Evolutionary conservation across 2,797 vertebrate genomes (phyloP).

Genomic region (Threskiornis aethiopicus): DNA sequence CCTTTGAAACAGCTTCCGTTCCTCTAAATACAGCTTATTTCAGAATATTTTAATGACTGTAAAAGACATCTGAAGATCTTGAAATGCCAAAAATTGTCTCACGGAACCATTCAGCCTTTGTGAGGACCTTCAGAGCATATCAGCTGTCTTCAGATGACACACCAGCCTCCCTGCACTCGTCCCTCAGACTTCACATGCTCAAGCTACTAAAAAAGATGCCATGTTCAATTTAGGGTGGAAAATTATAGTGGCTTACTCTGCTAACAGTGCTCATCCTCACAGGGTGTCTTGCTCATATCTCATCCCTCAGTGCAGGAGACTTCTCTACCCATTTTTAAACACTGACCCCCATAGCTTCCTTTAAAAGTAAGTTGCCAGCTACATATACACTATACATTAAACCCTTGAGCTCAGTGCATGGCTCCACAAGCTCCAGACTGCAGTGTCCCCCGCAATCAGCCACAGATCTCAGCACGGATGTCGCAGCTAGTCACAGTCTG

Average conservation of each 20-base stretch:
- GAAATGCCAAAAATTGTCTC: background rate
- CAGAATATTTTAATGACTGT: conserved; percentile 30
- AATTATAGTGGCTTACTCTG: background rate
- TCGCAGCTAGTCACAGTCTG: background rate
- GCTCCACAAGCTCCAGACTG: background rate
- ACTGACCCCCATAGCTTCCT: background rate
- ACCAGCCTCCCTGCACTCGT: background rate
- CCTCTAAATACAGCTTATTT: conserved; percentile 1
- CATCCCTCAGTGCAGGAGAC: background rate
- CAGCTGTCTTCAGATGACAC: background rate
- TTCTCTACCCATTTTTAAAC: background rate
- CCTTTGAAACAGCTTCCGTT: conserved; percentile 32
- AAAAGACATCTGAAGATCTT: background rate
- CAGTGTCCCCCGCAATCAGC: fast-evolving
- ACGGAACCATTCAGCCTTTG: background rate
- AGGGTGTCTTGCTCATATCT: background rate
- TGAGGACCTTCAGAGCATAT: background rate
- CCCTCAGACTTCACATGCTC: background rate
- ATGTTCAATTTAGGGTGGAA: background rate
- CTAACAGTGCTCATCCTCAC: background rate
- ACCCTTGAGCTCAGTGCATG: background rate
- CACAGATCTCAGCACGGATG: background rate
- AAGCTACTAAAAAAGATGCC: background rate
- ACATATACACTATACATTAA: background rate
- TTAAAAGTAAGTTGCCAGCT: background rate